Evolutionary conservation across 1,140 invertebrate species (phyloP).

Genomic region (Eufriesea mexicana): DNA sequence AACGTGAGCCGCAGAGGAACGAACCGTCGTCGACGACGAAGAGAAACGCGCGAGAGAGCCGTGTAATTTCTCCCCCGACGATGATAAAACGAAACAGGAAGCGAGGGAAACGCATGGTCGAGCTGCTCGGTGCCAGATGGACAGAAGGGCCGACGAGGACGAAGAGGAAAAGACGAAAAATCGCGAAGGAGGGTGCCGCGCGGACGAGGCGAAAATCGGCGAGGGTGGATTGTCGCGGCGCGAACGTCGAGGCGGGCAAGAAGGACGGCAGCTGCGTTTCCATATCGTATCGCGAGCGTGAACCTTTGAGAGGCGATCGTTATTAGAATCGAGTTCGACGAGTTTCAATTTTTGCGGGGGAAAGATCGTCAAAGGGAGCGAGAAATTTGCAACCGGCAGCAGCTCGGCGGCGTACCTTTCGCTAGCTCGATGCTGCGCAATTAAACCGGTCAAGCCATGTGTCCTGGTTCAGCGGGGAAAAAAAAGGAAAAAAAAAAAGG

Average conservation of each 20-base stretch:
- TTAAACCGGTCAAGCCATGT: slow-evolving; percentile 22
- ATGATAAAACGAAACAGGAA: slow-evolving; percentile 57
- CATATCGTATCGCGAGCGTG: too few species aligned
- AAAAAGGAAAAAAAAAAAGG: neutral
- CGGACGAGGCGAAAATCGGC: too few species aligned
- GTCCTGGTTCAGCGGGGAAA: neutral
- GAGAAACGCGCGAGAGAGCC: slow-evolving; percentile 37
- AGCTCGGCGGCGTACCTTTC: slow-evolving; percentile 9
- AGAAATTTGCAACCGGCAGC: neutral
- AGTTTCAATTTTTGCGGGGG: neutral
- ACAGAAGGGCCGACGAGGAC: slow-evolving; percentile 3
- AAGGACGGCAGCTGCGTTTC: slow-evolving; percentile 57
- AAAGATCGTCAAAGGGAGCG: slow-evolving; percentile 4
- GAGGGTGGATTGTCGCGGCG: too few species aligned
- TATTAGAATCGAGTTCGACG: slow-evolving; percentile 71
- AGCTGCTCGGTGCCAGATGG: neutral
- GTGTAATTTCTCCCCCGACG: slow-evolving; percentile 65
- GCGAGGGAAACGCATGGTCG: slow-evolving; percentile 20
- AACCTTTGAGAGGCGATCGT: slow-evolving; percentile 51
- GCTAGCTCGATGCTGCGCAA: slow-evolving; percentile 6
- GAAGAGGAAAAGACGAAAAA: neutral
- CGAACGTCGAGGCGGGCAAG: neutral
- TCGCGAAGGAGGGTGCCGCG: too few species aligned
- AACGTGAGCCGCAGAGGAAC: slow-evolving; percentile 17
- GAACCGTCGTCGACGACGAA: slow-evolving; percentile 11